phyloP scores from a whole-genome alignment of 2,797 vertebrate genomes.

The Sebastes hubbsi region DNA sequence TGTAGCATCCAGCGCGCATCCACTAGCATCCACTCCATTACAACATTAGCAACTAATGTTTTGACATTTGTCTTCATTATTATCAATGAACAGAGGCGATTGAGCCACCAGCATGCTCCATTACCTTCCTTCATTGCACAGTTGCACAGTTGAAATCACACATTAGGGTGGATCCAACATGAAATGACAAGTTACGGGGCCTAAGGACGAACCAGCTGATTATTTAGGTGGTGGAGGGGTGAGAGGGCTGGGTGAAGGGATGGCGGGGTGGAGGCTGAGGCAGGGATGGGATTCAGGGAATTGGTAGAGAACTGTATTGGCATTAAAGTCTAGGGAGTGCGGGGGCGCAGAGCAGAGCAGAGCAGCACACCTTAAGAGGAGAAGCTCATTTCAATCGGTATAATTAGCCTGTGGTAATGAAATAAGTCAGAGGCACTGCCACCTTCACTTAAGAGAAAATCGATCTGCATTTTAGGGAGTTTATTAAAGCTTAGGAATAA shows the following conservation, averaged over 20 bases:
- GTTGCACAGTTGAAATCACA: constrained; percentile 85
- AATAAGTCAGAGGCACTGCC: constrained; percentile 86
- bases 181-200: constrained; percentile 81
- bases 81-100: constrained; percentile 86
- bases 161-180: constrained; percentile 84
- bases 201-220: constrained; percentile 75
- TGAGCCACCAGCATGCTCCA: constrained; percentile 85
- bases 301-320: constrained; percentile 66
- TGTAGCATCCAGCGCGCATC: constrained; percentile 70
- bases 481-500: constrained; percentile 86
- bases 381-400: constrained; percentile 86
- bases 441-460: constrained; percentile 88
- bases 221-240: constrained; percentile 70
- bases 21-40: constrained; percentile 82
- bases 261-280: constrained; percentile 37
- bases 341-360: constrained; percentile 58
- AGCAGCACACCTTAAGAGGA: constrained; percentile 81
- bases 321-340: constrained; percentile 65
- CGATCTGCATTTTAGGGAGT: constrained; percentile 85
- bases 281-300: constrained; percentile 55
- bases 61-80: constrained; percentile 91
- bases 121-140: constrained; percentile 84
- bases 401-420: constrained; percentile 88
- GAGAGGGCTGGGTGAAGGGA: constrained; percentile 38
- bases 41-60: constrained; percentile 85